Conservation (phyloP, 2,113 vertebrate species). For the Paramormyrops kingsleyae region DNA sequence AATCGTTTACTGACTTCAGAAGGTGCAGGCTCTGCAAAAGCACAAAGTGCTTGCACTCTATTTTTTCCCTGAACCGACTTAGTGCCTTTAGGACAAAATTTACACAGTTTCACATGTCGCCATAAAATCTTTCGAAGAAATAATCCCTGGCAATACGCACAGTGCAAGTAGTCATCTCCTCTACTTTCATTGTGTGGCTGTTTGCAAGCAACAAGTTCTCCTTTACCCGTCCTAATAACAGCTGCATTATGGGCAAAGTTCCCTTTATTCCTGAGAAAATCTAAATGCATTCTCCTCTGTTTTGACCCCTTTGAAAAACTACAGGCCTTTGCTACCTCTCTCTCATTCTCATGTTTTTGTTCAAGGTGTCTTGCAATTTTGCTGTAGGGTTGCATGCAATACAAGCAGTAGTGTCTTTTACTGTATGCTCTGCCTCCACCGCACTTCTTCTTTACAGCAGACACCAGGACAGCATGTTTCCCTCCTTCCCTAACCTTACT, state of each 20-base stretch:
- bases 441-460: neutral
- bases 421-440: neutral
- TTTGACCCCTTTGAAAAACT: conserved; percentile 17
- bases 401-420: conserved; percentile 19
- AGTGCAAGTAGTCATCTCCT: conserved; percentile 7
- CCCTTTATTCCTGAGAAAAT: conserved; percentile 12
- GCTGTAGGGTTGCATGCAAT: conserved; percentile 9
- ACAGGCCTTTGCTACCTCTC: conserved; percentile 10
- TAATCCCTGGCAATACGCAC: conserved; percentile 23
- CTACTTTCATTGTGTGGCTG: neutral
- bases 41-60: neutral
- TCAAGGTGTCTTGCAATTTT: conserved; percentile 23
- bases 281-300: neutral
- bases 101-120: neutral
- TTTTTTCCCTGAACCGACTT: neutral
- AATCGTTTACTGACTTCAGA: neutral
- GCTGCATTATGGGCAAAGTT: conserved; percentile 20
- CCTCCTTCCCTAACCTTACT: neutral
- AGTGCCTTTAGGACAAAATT: neutral
- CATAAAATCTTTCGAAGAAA: conserved; percentile 4
- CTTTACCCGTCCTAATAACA: neutral
- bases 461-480: neutral
- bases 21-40: neutral
- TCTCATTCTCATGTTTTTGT: conserved; percentile 5
- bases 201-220: conserved; percentile 16